Base-by-base conservation (phyloP, 2,797 vertebrate genomes). In the Loris lydekkerianus region DNA sequence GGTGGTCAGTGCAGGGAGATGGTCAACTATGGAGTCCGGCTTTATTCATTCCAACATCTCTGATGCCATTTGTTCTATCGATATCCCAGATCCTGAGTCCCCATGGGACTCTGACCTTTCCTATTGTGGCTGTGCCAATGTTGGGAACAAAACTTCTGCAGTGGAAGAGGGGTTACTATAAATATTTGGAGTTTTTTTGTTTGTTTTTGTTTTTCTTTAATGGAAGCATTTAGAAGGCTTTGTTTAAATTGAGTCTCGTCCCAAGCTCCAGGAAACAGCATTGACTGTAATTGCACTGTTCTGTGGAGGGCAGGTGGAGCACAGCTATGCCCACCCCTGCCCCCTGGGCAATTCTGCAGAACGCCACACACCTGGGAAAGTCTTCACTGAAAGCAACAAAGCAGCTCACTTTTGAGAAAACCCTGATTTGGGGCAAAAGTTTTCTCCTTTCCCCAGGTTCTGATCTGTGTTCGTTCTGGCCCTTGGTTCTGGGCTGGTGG, bases 271-370 rank as follows among this genome's bases (percentile, higher is more conserved):
- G 3, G n/a, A 34, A 49, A n/a, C n/a, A 23, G 40, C 73, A 11
- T 53, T 20, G 10, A 69, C 76, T 23, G 0, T 29, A 25, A 0
- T 21, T 37, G 7, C 7, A 1, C 49, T n/a, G 0, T 37, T 80
- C 76, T 46, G 2, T n/a, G 7, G 21, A 20, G 31, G 67, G 61
- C 17, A 21, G 37, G n/a, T 25, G 0, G 0, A 53, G 10, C 25
- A 37, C 1, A 37, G 69, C 37, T 3, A 3, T 11, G 18, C 25
- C 77, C 25, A 5, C 21, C 4, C 5, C 43, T 3, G 3, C 4
- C 13, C 27, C 34, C 5, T 0, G 9, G 43, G 43, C 21, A 27
- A 2, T 23, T 60, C 61, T 34, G 10, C 18, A 40, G 67, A 61
- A 60, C 43, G 17, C 9, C 18, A 25, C n/a, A 46, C 15, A 17